Evolutionary conservation across 2,113 vertebrate genomes (phyloP), one percentile per base, ranked within the genome.

Genomic region (Syngnathus floridae): DNA sequence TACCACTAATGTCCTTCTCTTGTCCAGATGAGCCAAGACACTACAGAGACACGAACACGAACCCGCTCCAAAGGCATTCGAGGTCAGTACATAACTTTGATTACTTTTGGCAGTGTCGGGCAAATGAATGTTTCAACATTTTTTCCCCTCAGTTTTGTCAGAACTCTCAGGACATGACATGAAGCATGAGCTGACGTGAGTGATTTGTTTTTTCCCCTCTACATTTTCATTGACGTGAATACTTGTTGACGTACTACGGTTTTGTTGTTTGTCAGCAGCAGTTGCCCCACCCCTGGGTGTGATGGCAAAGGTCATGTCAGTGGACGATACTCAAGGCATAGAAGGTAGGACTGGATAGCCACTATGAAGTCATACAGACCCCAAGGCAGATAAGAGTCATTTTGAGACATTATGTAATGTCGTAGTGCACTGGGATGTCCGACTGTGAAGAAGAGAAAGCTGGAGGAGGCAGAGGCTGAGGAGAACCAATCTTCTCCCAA

Each of bases 221-320:
- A 9, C 13, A 41, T 5, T 36, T 12, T 19, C 11, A 9, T 5
- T n/a, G 1, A 36, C 11, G 26, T 31, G n/a, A n/a, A 51, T 38
- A 9, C 14, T 38, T 13, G 17, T 16, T 64, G 31, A 16, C 26
- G 16, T 26, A 3, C 40, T 17, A 17, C 13, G 49, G 36, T 41
- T 19, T 62, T 19, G 31, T 9, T 82, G 63, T 65, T 37, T 78
- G 67, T 67, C 75, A 71, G 68, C 60, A 80, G 71, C 85, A 98
- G 94, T 89, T 98, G 96, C 83, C 95, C 96, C 37, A 98, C 95
- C 16, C 95, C 95, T 60, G 96, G 96, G 82, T 98, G 96, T 80
- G 93, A 95, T 0, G 96, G 96, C 77, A 94, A 93, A 73, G 96
- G 96, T 70, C 95, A 98, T 1, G 92, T 94, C 75, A 94, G 95